Conservation (phyloP, 2,113 vertebrate species). For the Pluvialis apricaria region DNA sequence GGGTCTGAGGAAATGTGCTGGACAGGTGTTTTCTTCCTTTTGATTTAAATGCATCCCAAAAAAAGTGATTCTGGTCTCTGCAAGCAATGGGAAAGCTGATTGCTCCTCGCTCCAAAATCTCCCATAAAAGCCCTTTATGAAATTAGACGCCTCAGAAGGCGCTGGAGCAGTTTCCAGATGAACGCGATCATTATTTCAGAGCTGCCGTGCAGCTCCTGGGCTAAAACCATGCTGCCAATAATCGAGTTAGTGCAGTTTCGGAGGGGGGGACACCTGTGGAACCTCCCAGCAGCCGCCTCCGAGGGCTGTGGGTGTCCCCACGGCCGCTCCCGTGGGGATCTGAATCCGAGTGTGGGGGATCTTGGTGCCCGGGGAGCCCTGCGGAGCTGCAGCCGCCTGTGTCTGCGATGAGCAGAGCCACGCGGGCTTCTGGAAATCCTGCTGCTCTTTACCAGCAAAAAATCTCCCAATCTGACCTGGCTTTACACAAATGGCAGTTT, state of each 20-base stretch:
- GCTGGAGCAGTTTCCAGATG: constrained; percentile 11
- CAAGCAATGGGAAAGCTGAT: background rate
- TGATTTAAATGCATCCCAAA: background rate
- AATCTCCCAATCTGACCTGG: background rate
- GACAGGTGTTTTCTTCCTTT: constrained; percentile 51
- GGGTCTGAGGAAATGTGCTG: constrained; percentile 20
- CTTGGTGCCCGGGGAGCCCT: background rate
- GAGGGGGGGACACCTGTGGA: background rate
- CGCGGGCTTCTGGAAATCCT: background rate
- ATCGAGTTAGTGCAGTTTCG: fast-evolving
- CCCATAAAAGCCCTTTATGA: constrained; percentile 39
- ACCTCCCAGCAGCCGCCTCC: background rate
- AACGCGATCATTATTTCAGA: background rate
- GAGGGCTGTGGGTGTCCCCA: background rate
- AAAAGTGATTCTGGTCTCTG: background rate
- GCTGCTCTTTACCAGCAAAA: background rate
- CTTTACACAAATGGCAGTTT: background rate
- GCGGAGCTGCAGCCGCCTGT: background rate
- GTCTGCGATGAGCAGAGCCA: background rate
- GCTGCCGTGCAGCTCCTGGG: constrained; percentile 2
- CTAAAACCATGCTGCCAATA: background rate
- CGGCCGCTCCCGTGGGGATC: fast-evolving
- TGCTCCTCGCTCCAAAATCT: background rate
- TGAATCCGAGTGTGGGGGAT: background rate
- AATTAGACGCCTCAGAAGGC: constrained; percentile 32